Evolutionary conservation across 2,113 vertebrate genomes (phyloP), one percentile per base, ranked within the genome.

Genomic region (Daphoenositta chrysoptera): DNA sequence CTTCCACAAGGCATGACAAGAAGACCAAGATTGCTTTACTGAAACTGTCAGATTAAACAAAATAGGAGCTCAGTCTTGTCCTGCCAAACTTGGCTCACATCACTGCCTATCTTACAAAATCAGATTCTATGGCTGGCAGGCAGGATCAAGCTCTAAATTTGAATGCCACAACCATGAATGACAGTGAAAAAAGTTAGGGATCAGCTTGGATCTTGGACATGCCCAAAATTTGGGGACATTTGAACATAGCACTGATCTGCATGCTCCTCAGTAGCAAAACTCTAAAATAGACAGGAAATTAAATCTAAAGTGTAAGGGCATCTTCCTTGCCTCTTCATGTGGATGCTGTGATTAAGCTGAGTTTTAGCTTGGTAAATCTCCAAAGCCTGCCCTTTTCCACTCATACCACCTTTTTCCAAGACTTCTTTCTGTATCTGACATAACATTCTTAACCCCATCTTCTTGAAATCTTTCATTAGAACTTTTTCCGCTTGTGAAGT

Each of bases 11-110:
- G 88, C 95, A 76, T 82, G 83, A 95, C 95, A 95, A 79, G 87
- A 90, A 93, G 88, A 84, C 76, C 53, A 10, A 84, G 93, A 89
- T 28, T 95, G 83, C 90, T 65, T 95, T 69, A 64, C 88, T 89
- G 90, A 94, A 96, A 87, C 92, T 93, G 95, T 93, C 93, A 92
- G 94, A 92, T 95, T 73, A 95, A 95, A 96, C 90, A 90, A 93
- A 94, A 33, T 89, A 90, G 94, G 90, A 86, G 72, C 53, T 90
- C 44, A 11, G 90, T 92, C 88, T 96, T 92, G 76, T 90, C 69
- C 88, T 93, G 93, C 92, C 88, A 97, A 95, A 87, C 90, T 83
- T 90, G 92, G 92, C 93, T 95, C 60, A 81, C 83, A 61, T 95
- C 93, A 82, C 85, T 92, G 90, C 83, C 88, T 92, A 53, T 95